These are phyloP conservation scores for Torymus texanus DNA, from an alignment of 2,888 invertebrate species.

Conservation along the genomic window DNA sequence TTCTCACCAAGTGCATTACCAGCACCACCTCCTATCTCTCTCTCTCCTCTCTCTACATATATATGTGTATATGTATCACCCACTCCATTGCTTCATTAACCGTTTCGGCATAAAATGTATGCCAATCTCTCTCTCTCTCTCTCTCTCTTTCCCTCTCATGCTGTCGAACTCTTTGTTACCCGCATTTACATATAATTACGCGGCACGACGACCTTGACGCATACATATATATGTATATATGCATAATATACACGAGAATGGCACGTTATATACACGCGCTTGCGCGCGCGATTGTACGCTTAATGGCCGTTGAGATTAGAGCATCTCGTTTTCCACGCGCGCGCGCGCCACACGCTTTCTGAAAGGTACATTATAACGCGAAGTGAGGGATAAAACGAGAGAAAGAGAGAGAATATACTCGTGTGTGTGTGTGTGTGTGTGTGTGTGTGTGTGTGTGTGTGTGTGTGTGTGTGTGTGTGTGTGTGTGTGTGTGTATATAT, in stretches of 20 bases:
- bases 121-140: conserved; percentile 31
- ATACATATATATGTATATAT: background rate
- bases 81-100: conserved; percentile 38
- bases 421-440: no score
- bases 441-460: no score
- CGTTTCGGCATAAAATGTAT: conserved; percentile 50
- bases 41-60: no score
- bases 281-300: conserved; percentile 18
- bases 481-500: no score
- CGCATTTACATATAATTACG: conserved; percentile 52
- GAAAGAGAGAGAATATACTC: no score
- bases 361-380: no score
- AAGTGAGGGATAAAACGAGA: no score
- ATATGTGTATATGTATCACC: no score
- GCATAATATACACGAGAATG: conserved; percentile 9
- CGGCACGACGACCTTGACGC: conserved; percentile 38
- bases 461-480: no score
- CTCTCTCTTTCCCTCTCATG: no score
- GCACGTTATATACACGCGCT: conserved; percentile 1
- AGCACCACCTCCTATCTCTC: background rate
- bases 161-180: background rate
- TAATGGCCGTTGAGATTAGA: conserved; percentile 47
- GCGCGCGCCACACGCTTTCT: no score
- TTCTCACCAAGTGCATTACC: conserved; percentile 1
- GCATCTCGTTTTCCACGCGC: conserved; percentile 42